Conservation (phyloP, 2,797 vertebrate species). For the Ispidina picta region DNA sequence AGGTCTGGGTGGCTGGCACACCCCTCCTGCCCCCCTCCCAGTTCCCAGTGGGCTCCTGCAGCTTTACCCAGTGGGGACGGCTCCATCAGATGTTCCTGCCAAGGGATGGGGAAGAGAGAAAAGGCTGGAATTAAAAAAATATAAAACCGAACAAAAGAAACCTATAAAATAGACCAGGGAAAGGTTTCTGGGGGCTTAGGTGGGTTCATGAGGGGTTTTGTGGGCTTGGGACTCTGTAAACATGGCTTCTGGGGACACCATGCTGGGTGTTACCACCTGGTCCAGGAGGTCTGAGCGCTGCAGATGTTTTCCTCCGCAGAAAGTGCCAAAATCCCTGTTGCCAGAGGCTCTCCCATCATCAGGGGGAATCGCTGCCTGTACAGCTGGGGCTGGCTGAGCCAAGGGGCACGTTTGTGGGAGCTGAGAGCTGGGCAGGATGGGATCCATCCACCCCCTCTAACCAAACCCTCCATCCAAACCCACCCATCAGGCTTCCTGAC, state of each 20-base stretch:
- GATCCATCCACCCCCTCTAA: background rate
- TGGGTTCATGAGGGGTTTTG: background rate
- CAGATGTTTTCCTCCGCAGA: accelerated
- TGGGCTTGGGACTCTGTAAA: background rate
- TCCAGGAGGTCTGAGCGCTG: background rate
- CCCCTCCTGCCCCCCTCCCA: background rate
- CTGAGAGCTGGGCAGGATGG: background rate
- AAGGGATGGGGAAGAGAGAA: background rate
- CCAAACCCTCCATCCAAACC: background rate
- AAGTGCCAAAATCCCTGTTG: background rate
- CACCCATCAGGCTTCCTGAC: background rate
- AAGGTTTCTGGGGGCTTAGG: background rate
- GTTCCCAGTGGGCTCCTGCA: background rate
- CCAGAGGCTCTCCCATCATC: background rate
- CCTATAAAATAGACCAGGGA: background rate
- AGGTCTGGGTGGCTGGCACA: background rate
- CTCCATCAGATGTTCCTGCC: background rate
- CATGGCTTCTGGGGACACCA: accelerated
- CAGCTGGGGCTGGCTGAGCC: background rate
- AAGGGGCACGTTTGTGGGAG: accelerated
- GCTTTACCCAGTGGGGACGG: background rate
- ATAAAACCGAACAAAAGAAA: background rate
- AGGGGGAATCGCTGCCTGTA: accelerated
- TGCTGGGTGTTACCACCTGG: accelerated
- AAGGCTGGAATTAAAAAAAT: background rate